Evolutionary conservation across 2,797 vertebrate genomes (phyloP), one percentile per base, ranked within the genome.

Genomic region (Salarias fasciatus): DNA sequence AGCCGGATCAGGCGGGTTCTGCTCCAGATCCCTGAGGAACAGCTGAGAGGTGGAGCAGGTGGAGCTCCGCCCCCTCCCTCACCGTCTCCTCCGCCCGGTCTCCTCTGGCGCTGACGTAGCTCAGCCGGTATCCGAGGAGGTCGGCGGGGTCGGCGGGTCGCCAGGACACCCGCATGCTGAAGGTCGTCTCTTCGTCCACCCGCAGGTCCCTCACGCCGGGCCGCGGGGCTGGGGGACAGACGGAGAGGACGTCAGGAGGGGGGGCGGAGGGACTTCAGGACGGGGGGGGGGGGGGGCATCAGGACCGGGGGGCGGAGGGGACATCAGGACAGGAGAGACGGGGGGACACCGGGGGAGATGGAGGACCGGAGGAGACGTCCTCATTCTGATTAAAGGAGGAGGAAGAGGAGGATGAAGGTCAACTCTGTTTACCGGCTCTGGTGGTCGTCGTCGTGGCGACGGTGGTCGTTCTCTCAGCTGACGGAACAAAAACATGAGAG

Each of bases 171-270:
- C 90, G 89, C 72, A 98, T 74, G 54, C 97, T 99, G 73, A 92
- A 97, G 13, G 95, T 93, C 15, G 96, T 97, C 75, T 96, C 94
- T 8, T 96, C 95, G 11, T 94, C 93, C 42, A 99, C 75, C 76
- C 87, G 88, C 79, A 98, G 79, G 82, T 92, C 95, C 73, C 89
- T 93, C 84, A 97, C 91, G 14, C 92, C 95, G 15, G 84, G 77
- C 11, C 91, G 93, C 81, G 94, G 88, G 87, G 92, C 97, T 98
- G 81, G 1, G 45, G 29, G 29, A 63, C 29, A 37, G 8, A 28
- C 36, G 2, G 4, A 35, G 33, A 35, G 6, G 2, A 35, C 33
- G 35, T 5, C 2, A 3, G 18, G 18, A 24, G 24, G 18, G 24
- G 18, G 18, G n/a, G n/a, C n/a, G n/a, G n/a, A n/a, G n/a, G n/a